Conservation (phyloP, 2,113 vertebrate genomes). For the Suncus etruscus region DNA sequence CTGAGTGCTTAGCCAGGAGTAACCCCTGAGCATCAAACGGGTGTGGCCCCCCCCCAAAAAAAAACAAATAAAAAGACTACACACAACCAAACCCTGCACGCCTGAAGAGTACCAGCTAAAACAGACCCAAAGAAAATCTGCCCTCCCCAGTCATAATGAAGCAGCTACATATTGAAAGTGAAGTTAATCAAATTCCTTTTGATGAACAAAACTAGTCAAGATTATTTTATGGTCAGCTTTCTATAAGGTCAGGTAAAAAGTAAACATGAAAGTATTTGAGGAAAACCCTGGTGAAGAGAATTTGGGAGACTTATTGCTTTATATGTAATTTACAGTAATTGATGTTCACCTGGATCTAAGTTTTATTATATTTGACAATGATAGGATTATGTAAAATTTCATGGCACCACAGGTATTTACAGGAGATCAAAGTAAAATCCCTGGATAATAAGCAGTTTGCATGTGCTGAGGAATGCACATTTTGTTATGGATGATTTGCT, state of each 20-base stretch:
- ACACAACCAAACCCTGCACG: no score
- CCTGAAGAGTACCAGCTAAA: no score
- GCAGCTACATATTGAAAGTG: background rate
- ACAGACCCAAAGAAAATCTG: no score
- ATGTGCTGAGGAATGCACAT: slow-evolving; percentile 67
- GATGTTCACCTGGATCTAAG: slow-evolving; percentile 19
- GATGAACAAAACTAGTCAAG: slow-evolving; percentile 29
- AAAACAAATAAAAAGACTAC: no score
- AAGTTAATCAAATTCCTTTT: background rate
- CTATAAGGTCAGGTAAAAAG: background rate
- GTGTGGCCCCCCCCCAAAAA: no score
- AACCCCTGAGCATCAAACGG: no score
- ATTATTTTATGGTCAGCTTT: background rate
- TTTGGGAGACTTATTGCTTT: background rate
- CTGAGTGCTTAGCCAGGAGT: no score
- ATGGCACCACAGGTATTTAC: slow-evolving; percentile 56
- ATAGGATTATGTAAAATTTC: slow-evolving; percentile 53
- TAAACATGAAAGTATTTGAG: background rate
- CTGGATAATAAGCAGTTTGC: slow-evolving; percentile 72
- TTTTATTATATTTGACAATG: slow-evolving; percentile 48
- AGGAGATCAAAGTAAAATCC: slow-evolving; percentile 60
- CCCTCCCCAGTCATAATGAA: background rate
- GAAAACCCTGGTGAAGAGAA: background rate
- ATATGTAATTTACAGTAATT: background rate
- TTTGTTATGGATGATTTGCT: slow-evolving; percentile 67